Base-by-base conservation (phyloP, 2,113 vertebrate species). In the Pelmatolapia mariae region DNA sequence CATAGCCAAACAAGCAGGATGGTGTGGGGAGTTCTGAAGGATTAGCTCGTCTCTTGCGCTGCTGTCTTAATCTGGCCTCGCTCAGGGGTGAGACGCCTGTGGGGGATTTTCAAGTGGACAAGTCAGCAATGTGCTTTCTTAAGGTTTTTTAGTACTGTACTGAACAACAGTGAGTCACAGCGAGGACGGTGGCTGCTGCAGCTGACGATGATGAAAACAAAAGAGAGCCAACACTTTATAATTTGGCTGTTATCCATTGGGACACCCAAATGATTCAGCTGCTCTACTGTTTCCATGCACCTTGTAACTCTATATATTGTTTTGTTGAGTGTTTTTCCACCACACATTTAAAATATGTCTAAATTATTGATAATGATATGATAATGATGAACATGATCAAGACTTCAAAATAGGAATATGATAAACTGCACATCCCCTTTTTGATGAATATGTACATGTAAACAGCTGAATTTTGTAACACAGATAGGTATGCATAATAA, bases 121-220 rank as follows among this genome's bases (percentile, higher is more conserved):
- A 89, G 91, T 95, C 91, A 93, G 94, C 95, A 93, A 83, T 93
- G 88, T 91, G 93, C 83, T 88, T 85, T 68, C 54, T 59, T 86
- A 82, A 83, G 90, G 89, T 84, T 90, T 84, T 81, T 91, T 80
- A 47, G 22, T 5, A 57, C 89, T 84, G 78, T 59, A 87, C 82
- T 22, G 18, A 88, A 87, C 85, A 82, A 89, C 80, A 78, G 26
- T 81, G 87, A 94, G 83, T 85, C 90, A 92, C 86, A 19, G 82
- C 11, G 12, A 87, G 87, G 82, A 53, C 10, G 63, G 84, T 36
- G 6, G 71, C 61, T 19, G 36, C 73, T 33, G 85, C 90, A 33
- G 78, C 85, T 59, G 78, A 80, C 68, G 63, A 83, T 18, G 81
- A 91, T 86, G 81, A 88, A 91, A 89, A 90, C 84, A 50, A 85